Percentiles rank a stretch among this genome's conserved stretches.
Conservation (phyloP, 2,113 vertebrate genomes). For the Scomber scombrus region DNA sequence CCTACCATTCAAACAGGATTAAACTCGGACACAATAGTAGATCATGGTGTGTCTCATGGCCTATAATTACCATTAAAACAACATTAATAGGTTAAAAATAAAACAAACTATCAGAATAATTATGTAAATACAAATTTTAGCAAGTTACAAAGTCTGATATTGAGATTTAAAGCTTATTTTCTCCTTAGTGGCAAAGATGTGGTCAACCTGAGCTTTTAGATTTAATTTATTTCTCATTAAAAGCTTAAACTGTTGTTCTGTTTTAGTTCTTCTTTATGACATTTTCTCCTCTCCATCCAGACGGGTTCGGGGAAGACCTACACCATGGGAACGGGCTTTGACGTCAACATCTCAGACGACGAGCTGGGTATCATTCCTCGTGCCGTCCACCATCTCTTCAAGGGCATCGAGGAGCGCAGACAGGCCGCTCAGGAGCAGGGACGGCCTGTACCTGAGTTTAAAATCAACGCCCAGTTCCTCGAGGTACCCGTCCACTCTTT, state of each 20-base stretch:
- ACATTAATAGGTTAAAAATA: too few species aligned
- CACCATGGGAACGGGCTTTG: slow-evolving; percentile 98
- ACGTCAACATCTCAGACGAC: slow-evolving; percentile 91
- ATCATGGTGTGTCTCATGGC: rapidly evolving
- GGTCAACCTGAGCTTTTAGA: too few species aligned
- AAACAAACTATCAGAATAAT: too few species aligned
- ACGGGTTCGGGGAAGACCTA: slow-evolving; percentile 99
- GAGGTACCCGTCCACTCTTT: slow-evolving; percentile 84
- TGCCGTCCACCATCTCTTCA: slow-evolving; percentile 94
- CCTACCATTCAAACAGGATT: too few species aligned
- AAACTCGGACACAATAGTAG: too few species aligned
- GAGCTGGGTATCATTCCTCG: slow-evolving; percentile 97
- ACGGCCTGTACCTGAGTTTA: slow-evolving; percentile 93
- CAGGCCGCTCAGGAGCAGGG: slow-evolving; percentile 89
- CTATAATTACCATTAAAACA: too few species aligned
- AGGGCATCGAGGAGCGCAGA: slow-evolving; percentile 91
- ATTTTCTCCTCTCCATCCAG: slow-evolving; percentile 74
- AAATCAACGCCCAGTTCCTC: slow-evolving; percentile 97
- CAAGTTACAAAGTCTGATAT: too few species aligned
- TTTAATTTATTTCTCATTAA: too few species aligned
- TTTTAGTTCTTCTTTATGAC: neutral
- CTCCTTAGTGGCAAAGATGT: too few species aligned
- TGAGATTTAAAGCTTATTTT: too few species aligned
- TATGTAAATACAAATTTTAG: too few species aligned
- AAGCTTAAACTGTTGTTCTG: too few species aligned